Conservation (phyloP, 2,797 vertebrate species). For the Dicrostonyx torquatus region DNA sequence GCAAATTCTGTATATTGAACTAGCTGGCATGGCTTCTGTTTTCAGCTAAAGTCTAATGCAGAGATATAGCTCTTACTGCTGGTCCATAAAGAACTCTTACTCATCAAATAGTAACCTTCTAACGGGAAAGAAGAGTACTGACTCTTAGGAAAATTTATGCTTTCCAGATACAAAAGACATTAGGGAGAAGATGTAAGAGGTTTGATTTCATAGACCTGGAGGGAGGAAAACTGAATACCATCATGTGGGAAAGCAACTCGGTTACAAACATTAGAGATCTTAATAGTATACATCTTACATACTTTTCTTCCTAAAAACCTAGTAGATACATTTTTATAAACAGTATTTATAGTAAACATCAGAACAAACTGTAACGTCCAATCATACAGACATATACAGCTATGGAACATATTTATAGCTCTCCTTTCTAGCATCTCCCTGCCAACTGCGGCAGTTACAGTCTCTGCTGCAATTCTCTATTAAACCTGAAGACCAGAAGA, state of each 20-base stretch:
- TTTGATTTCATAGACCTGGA: not conserved
- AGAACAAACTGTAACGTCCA: not conserved
- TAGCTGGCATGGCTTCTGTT: not conserved
- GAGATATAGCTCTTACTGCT: not conserved
- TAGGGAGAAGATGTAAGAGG: not conserved
- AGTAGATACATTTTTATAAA: conserved; percentile 17
- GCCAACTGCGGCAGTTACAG: not conserved
- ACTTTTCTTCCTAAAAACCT: conserved; percentile 41
- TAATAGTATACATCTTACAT: not conserved
- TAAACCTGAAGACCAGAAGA: conserved; percentile 9
- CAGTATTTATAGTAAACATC: conserved; percentile 29
- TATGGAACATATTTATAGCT: not conserved
- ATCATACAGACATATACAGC: not conserved
- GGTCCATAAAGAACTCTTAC: not conserved
- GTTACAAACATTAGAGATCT: not conserved
- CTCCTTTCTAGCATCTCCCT: not conserved
- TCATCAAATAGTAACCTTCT: not conserved
- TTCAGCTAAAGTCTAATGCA: not conserved
- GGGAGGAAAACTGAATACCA: not conserved
- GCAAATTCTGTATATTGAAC: not conserved
- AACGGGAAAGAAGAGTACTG: not conserved
- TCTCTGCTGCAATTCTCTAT: not conserved
- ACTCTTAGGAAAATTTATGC: not conserved
- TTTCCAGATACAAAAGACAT: conserved; percentile 8
- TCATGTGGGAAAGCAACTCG: conserved; percentile 40